Evolutionary conservation across 2,113 vertebrate species (phyloP).

Genomic region (Silurus glanis): DNA sequence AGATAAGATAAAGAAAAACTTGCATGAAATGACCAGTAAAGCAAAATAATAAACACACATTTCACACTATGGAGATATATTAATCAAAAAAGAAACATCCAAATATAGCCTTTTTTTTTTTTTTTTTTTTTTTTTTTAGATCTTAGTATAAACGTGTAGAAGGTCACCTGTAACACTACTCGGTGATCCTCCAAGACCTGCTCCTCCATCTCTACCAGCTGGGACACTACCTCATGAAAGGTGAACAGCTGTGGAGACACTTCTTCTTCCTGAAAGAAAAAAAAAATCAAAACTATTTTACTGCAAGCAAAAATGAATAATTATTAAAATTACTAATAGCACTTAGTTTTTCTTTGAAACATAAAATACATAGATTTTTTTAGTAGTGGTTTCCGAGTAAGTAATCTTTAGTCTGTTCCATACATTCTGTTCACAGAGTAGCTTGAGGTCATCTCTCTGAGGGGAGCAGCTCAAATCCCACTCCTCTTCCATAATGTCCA

Average conservation of each 20-base stretch:
- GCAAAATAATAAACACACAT: background rate
- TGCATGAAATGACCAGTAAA: background rate
- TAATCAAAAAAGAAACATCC: too few relatives aligned
- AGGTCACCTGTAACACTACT: slow-evolving; percentile 88
- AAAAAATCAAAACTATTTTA: background rate
- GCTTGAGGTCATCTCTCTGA: slow-evolving; percentile 95
- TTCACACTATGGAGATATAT: too few relatives aligned
- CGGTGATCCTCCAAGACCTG: slow-evolving; percentile 96
- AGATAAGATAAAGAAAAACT: background rate
- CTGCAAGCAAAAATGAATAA: too few relatives aligned
- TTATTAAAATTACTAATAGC: background rate
- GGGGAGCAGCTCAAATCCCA: slow-evolving; percentile 91
- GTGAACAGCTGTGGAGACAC: slow-evolving; percentile 96
- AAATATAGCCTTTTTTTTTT: too few relatives aligned
- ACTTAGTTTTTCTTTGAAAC: background rate
- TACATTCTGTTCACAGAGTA: slow-evolving; percentile 98
- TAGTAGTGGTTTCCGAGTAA: background rate
- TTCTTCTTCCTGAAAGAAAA: slow-evolving; percentile 87
- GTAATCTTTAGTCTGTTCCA: slow-evolving; percentile 59
- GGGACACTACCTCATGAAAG: slow-evolving; percentile 97
- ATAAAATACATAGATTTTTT: background rate
- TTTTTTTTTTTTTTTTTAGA: too few relatives aligned
- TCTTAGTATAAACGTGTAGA: too few relatives aligned
- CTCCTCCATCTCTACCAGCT: slow-evolving; percentile 98
- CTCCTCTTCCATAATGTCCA: slow-evolving; percentile 87